These are phyloP conservation scores for Aphaenogaster floridana DNA, from an alignment of 1,140 invertebrate genomes.

Conservation along the genomic window DNA sequence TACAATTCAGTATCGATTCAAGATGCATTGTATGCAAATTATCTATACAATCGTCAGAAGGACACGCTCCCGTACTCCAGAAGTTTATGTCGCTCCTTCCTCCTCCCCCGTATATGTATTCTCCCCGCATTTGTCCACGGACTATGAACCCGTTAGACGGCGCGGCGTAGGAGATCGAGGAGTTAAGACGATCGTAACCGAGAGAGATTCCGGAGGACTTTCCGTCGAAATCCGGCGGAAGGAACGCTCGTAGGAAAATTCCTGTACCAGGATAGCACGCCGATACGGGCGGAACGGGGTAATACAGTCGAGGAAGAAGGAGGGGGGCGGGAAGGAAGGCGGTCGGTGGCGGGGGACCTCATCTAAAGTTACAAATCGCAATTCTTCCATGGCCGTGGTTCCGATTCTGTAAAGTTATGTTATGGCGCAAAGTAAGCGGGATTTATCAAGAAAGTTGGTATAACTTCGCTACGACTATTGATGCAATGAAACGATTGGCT, in stretches of 20 bases:
- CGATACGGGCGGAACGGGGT: slow-evolving; percentile 74
- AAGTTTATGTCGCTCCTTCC: slow-evolving; percentile 41
- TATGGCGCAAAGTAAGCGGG: slow-evolving; percentile 86
- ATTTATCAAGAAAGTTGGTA: slow-evolving; percentile 87
- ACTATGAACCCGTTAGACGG: slow-evolving; percentile 53
- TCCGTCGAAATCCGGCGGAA: slow-evolving; percentile 74
- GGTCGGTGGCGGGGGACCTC: slow-evolving; percentile 80
- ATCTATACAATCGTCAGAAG: slow-evolving; percentile 58
- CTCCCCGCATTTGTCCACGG: slow-evolving; percentile 40
- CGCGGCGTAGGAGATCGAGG: slow-evolving; percentile 51
- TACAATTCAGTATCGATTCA: slow-evolving; percentile 59
- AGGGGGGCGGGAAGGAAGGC: slow-evolving; percentile 58
- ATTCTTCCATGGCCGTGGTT: slow-evolving; percentile 87
- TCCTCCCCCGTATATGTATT: not conserved
- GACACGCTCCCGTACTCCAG: slow-evolving; percentile 32
- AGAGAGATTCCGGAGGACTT: slow-evolving; percentile 62
- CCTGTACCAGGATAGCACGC: slow-evolving; percentile 67
- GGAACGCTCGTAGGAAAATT: slow-evolving; percentile 76
- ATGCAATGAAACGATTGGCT: slow-evolving; percentile 87
- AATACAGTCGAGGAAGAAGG: slow-evolving; percentile 80
- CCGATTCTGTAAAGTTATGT: slow-evolving; percentile 87
- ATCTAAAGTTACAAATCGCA: slow-evolving; percentile 87
- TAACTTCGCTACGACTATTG: slow-evolving; percentile 86
- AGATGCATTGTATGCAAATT: slow-evolving; percentile 67
- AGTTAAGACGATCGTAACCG: slow-evolving; percentile 69